phyloP scores from a whole-genome alignment of 2,888 invertebrate species.

The Andrena trimmerana region DNA sequence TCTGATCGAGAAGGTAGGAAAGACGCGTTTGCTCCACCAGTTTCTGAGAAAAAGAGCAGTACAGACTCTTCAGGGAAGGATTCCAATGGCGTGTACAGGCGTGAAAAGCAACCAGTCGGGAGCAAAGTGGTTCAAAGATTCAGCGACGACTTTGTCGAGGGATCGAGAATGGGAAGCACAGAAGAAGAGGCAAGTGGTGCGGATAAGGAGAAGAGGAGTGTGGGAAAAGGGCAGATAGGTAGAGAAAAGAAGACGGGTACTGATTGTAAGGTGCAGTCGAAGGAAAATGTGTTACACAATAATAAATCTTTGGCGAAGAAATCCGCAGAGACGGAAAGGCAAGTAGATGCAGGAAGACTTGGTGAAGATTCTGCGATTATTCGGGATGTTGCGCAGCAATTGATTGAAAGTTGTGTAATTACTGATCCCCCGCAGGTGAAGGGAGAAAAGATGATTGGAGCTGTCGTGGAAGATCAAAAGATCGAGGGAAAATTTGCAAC shows the following conservation, averaged over 20 bases:
- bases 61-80: slow-evolving; percentile 45
- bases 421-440: not conserved
- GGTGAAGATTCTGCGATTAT: not conserved
- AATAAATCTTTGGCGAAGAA: not conserved
- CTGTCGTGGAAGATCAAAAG: not conserved
- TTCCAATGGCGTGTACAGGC: not conserved
- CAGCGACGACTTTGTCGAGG: slow-evolving; percentile 57
- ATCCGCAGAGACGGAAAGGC: not conserved
- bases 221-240: not conserved
- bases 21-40: slow-evolving; percentile 4
- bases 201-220: not conserved
- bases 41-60: slow-evolving; percentile 49
- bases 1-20: slow-evolving; percentile 50
- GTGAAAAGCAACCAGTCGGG: not conserved
- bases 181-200: not conserved
- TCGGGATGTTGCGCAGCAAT: not conserved
- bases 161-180: not conserved
- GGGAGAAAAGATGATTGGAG: not conserved
- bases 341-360: not conserved
- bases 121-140: slow-evolving; percentile 31
- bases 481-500: not conserved
- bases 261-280: not conserved
- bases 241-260: not conserved
- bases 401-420: not conserved
- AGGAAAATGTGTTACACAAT: not conserved